phyloP scores from a whole-genome alignment of 2,797 vertebrate species.

The Taenioides sp. region DNA sequence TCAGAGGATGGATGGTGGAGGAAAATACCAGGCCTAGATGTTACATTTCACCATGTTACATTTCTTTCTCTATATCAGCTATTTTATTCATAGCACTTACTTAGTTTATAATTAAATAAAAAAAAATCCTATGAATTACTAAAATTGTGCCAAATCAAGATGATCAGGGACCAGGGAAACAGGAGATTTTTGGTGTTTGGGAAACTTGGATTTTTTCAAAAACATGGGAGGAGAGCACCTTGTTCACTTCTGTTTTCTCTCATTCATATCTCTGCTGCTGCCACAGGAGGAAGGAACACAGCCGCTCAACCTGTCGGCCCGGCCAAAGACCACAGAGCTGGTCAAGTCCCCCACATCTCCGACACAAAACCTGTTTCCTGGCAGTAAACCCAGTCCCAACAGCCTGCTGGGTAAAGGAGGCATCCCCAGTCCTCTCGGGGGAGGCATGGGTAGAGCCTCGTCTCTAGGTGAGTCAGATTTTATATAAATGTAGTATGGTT shows the following conservation, averaged over 20 bases:
- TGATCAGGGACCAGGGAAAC: constrained; percentile 65
- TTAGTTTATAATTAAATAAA: background rate
- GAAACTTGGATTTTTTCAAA: constrained; percentile 78
- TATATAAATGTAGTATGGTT: background rate
- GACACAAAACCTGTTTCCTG: constrained; percentile 87
- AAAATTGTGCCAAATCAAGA: background rate
- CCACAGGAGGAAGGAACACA: constrained; percentile 92
- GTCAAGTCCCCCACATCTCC: constrained; percentile 91
- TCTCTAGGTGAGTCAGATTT: constrained; percentile 85
- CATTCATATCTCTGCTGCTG: constrained; percentile 52
- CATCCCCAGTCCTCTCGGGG: constrained; percentile 89
- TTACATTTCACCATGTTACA: constrained; percentile 82
- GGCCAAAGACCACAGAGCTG: constrained; percentile 90
- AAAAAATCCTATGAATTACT: background rate
- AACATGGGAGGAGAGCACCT: constrained; percentile 36
- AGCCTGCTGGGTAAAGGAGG: constrained; percentile 83
- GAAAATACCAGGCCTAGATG: constrained; percentile 41
- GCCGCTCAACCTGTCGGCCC: constrained; percentile 93
- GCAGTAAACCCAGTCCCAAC: constrained; percentile 89
- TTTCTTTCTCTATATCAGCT: background rate
- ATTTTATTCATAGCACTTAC: background rate
- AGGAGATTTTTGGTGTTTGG: constrained; percentile 72
- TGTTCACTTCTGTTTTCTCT: constrained; percentile 66
- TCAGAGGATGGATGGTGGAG: constrained; percentile 73
- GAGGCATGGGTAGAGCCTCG: constrained; percentile 81